Evolutionary conservation across 23 tunicate genomes (phyloP), one percentile per base, ranked within the genome.

Genomic region (Trididemnum nubilum): DNA sequence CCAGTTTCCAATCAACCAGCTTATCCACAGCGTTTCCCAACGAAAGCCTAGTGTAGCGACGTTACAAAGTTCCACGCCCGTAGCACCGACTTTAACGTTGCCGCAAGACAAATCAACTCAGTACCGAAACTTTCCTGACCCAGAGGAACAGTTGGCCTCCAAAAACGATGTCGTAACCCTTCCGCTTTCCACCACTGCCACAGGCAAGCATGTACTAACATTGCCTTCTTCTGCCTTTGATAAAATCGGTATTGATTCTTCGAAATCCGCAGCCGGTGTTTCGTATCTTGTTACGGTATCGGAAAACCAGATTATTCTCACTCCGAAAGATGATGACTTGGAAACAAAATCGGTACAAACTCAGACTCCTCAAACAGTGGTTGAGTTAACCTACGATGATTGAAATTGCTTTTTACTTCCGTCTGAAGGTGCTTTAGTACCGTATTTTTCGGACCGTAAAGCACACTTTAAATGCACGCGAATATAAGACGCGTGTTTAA

Each of bases 211-310:
- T 29, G 69, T 82, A 33, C 44, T 88, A 39, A 88, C 93, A 0
- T 65, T 82, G 37, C 93, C 93, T 2, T 38, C 59, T 29, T 75
- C 86, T 18, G 82, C 77, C 2, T 30, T 66, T 2, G 66, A 66
- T 9, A 65, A 70, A 58, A 49, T 40, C 28, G 83, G 52, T 67
- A 22, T 37, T 7, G 69, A 54, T 28, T 18, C 50, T 2, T 15
- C 15, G 35, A 65, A 22, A 4, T 64, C 75, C 25, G 50, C 36
- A 1, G 29, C 26, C 22, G 54, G 54, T 31, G 29, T 88, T 52
- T 87, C 92, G 0, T 88, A 82, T 54, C 64, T 81, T 22, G 93
- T 88, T 26, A 88, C 87, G 5, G 61, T 88, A 36, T 74, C 82
- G 0, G 80, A 64, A 28, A 70, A 88, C 36, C 93, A 88, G 66